Percentiles rank a stretch among this genome's conserved stretches.
Conservation (phyloP, 1,140 invertebrate species). For the Zophobas morio region DNA sequence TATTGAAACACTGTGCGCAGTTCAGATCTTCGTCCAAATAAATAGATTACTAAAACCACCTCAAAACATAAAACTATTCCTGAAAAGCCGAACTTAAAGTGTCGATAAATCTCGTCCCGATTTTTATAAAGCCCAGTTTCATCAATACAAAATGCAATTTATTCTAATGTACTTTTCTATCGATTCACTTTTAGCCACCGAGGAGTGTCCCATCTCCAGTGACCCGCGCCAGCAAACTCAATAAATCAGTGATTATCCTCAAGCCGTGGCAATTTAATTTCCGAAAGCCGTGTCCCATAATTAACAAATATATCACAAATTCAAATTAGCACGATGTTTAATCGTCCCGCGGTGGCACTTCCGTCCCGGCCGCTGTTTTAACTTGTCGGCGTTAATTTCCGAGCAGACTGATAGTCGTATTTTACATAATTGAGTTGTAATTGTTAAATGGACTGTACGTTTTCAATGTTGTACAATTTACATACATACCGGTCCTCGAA, state of each 20-base stretch:
- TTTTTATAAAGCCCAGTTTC: not conserved
- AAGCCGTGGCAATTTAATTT: slow-evolving; percentile 59
- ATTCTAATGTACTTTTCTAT: no score
- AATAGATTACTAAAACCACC: no score
- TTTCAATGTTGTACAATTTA: slow-evolving; percentile 64
- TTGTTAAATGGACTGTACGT: slow-evolving; percentile 65
- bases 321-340: slow-evolving; percentile 60
- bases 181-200: not conserved
- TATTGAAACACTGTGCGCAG: no score
- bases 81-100: not conserved
- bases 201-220: not conserved
- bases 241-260: slow-evolving; percentile 57
- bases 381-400: slow-evolving; percentile 66
- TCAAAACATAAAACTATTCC: no score
- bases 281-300: slow-evolving; percentile 62
- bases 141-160: not conserved
- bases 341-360: slow-evolving; percentile 53
- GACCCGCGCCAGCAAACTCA: not conserved
- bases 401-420: slow-evolving; percentile 61
- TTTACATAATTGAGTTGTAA: slow-evolving; percentile 66
- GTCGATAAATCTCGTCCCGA: not conserved
- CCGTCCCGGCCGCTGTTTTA: slow-evolving; percentile 61
- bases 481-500: slow-evolving; percentile 61
- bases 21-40: no score
- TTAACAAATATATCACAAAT: slow-evolving; percentile 63